Base-by-base conservation (phyloP, 2,888 invertebrate species). In the Drosophila koepferae region DNA sequence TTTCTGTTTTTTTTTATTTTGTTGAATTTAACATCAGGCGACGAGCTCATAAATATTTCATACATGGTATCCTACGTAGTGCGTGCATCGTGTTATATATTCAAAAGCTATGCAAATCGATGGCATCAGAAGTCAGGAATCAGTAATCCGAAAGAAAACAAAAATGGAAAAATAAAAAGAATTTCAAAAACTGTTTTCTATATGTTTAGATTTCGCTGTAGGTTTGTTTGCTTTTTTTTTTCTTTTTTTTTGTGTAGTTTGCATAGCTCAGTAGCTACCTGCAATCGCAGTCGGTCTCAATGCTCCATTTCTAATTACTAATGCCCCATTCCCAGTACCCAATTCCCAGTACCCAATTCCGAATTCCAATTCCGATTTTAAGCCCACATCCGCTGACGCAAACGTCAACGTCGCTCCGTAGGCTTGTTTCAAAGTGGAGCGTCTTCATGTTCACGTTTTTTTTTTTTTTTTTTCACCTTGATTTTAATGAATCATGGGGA, bases 21-120 rank as follows among this genome's bases (percentile, higher is more conserved):
- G 71, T 80, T 82, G 82, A 90, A 89, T 87, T 82, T 90, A 77
- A 89, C 82, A 90, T 89, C 80, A 84, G 71, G 71, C 61, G 49
- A 40, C 61, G 23, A 54, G 53, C 84, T 90, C 77, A 89, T 90
- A 79, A 76, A 89, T 89, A 82, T 90, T 90, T 90, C 81, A 90
- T 89, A 77, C 55, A 48, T 62, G 68, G 40, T 53, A 68, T 58
- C 51, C 46, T 60, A 61, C 61, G 70, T 65, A 62, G 58, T 66
- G 63, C 53, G 55, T 56, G 51, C 66, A 68, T 76, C 63, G 74
- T 20, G 34, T 68, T 64, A 79, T 81, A 63, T 76, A 82, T 87
- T 85, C 87, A 85, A 82, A 80, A 79, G 77, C 74, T 82, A 85
- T 85, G 85, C 80, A 85, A 85, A 85, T 85, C 67, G 49, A 67